A percentile compares a stretch with the other conserved stretches of the same genome.
Conservation (phyloP, 2,888 invertebrate genomes). For the Agonopterix heracliana region DNA sequence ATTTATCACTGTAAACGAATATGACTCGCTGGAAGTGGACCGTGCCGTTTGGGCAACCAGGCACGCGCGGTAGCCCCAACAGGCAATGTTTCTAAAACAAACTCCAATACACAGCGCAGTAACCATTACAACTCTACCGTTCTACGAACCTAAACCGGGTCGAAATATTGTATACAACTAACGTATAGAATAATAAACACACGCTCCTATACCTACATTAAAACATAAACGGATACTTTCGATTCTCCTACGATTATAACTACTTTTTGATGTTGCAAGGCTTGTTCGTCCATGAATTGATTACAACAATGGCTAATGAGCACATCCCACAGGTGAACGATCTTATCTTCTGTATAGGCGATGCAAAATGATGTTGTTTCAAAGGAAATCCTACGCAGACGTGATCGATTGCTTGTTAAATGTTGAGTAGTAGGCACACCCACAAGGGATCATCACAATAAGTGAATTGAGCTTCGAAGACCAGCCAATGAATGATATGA, state of each 20-base stretch:
- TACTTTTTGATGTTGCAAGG: too few relatives aligned
- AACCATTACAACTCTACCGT: conserved; percentile 33
- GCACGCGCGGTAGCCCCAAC: conserved; percentile 58
- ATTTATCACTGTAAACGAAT: conserved; percentile 25
- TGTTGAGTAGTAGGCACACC: conserved; percentile 13
- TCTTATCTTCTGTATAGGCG: conserved; percentile 16
- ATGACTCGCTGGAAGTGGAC: conserved; percentile 24
- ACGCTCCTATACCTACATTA: neutral
- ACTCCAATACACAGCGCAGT: conserved; percentile 42
- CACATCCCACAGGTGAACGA: conserved; percentile 10
- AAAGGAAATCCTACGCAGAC: conserved; percentile 26
- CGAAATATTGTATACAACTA: conserved; percentile 22
- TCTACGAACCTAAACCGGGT: conserved; percentile 33
- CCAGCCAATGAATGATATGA: too few relatives aligned
- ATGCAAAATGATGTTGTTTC: conserved; percentile 20
- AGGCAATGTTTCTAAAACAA: conserved; percentile 64
- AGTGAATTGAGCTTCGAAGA: neutral
- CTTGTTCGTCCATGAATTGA: too few relatives aligned
- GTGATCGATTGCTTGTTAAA: conserved; percentile 21
- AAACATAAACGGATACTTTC: too few relatives aligned
- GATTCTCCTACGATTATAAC: too few relatives aligned
- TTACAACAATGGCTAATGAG: neutral
- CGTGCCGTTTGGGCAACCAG: conserved; percentile 57
- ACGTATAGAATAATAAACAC: neutral
- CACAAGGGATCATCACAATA: conserved; percentile 9